Evolutionary conservation across 2,797 vertebrate species (phyloP).

Genomic region (Heterohyrax brucei): DNA sequence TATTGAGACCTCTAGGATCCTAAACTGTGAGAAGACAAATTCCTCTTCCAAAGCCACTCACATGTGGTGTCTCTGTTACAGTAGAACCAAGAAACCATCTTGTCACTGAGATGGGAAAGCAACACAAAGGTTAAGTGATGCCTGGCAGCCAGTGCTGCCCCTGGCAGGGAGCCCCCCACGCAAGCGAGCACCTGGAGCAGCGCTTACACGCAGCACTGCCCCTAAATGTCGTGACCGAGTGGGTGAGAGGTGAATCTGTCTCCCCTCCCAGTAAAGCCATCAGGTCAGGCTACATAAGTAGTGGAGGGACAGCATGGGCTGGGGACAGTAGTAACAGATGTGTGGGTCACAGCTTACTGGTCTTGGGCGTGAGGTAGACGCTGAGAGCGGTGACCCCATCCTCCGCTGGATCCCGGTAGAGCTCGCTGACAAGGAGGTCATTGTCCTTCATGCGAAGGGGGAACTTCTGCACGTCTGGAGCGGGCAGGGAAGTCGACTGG

Average conservation of each 20-base stretch:
- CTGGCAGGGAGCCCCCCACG: not conserved
- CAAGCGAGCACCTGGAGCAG: not conserved
- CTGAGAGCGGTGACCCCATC: conserved; percentile 97
- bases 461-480: conserved; percentile 96
- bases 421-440: conserved; percentile 96
- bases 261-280: not conserved
- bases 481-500: rapidly evolving
- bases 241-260: not conserved
- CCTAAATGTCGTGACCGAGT: not conserved
- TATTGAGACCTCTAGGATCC: not conserved
- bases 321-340: rapidly evolving
- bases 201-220: not conserved
- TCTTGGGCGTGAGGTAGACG: conserved; percentile 97
- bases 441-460: conserved; percentile 98
- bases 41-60: not conserved
- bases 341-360: conserved; percentile 89
- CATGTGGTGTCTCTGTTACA: not conserved
- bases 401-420: conserved; percentile 95
- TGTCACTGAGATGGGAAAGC: not conserved
- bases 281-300: too few species aligned
- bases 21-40: not conserved
- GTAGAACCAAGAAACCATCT: not conserved
- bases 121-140: not conserved
- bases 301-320: not conserved
- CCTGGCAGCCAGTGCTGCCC: not conserved